Evolutionary conservation across 2,113 vertebrate genomes (phyloP), one percentile per base, ranked within the genome.

Genomic region (Oryzias melastigma): DNA sequence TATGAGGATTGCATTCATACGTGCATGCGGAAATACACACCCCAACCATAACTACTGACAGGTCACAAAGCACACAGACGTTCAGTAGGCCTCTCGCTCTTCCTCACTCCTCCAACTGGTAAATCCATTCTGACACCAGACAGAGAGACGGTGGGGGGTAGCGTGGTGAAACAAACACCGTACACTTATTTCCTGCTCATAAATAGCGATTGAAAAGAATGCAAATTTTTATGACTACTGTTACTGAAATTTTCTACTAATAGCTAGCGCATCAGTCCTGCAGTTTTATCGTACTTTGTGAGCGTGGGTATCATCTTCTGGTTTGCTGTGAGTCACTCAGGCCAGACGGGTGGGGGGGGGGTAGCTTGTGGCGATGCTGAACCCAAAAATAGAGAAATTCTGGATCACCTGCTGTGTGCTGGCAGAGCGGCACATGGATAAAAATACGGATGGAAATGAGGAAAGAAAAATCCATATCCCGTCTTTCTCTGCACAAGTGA

Each of bases 91-190:
- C 65, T 45, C 41, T 57, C n/a, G 54, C 41, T n/a, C 19, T 52
- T 27, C 56, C 8, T 65, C 62, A 42, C 65, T 73, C 61, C 69
- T 56, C 40, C 7, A 78, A 63, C 65, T 82, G 81, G 59, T 78
- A 92, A 91, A 94, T 90, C 81, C 84, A 83, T 89, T 91, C 25
- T 93, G 93, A 94, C 90, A 94, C 90, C 88, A 69, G 42, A 76
- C 58, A 72, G 42, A 56, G 35, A 35, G 35, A 35, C 35, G 35
- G 35, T 35, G 35, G 71, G 61, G 53, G 29, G 55, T 48, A 43
- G n/a, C 62, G 42, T 91, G 87, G 91, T 83, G 90, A 90, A 92
- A 86, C 52, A 58, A 67, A 82, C 75, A 77, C 56, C 49, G 57
- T 68, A 51, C 56, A 64, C 44, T 43, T 52, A 5, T 40, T 55